Evolutionary conservation across 2,113 vertebrate genomes (phyloP), one percentile per base, ranked within the genome.

Genomic region (Phalacrocorax carbo): DNA sequence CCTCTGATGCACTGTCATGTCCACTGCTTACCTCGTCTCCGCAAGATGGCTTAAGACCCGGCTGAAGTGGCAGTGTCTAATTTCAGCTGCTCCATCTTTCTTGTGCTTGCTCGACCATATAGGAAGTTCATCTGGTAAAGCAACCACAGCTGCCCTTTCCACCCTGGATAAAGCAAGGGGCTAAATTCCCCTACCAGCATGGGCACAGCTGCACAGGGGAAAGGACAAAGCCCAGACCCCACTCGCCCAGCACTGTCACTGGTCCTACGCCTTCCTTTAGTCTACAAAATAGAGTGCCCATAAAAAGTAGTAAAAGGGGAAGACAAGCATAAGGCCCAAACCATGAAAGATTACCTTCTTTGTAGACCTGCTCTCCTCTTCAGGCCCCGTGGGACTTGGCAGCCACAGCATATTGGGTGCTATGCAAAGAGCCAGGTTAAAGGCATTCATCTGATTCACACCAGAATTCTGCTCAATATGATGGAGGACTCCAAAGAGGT

Each of bases 331-430:
- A 27, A 71, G 25, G 27, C 44, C 52, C 87, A 85, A 32, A 17
- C 32, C 13, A 10, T 2, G 23, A 36, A 40, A 52, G 17, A 49
- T 87, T 97, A 98, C 98, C 98, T 98, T 98, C 92, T 97, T 97
- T 6, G 97, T 98, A 55, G 98, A 98, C 23, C 86, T 96, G 94
- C 97, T 98, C 49, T 98, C 98, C 71, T 98, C 98, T 51, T 99
- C 98, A 13, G 98, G 98, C 38, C 97, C 97, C 13, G 96, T 95
- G 29, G 97, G 95, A 32, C 94, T 94, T 0, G 98, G 97, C 7
- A 98, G 97, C 98, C 98, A 98, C 44, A 99, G 94, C 98, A 98
- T 98, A 87, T 98, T 98, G 82, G 98, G 98, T 52, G 98, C 98
- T 40, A 99, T 98, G 95, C 98, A 99, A 48, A 98, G 98, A 18